Evolutionary conservation across 2,797 vertebrate genomes (phyloP).

Genomic region (Oryzias sinensis): DNA sequence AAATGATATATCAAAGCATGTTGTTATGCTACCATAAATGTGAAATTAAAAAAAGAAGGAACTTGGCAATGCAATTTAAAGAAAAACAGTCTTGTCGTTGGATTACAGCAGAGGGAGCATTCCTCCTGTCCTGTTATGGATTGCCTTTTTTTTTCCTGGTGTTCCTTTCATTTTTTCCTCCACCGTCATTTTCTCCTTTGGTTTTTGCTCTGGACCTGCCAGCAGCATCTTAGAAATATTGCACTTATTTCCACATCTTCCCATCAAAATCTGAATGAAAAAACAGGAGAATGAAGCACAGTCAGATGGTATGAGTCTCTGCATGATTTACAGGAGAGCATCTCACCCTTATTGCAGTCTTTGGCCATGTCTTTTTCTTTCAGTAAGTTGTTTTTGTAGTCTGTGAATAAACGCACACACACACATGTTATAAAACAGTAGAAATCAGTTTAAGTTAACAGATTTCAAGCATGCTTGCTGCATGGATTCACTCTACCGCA

Average conservation of each 20-base stretch:
- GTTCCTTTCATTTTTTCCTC: constrained; percentile 8
- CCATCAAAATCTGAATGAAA: constrained; percentile 71
- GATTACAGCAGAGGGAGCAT: constrained; percentile 66
- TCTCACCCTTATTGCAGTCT: constrained; percentile 89
- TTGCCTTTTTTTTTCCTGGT: constrained; percentile 11
- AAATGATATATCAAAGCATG: constrained; percentile 30
- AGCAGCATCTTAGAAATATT: constrained; percentile 73
- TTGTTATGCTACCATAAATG: constrained; percentile 36
- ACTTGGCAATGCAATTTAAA: constrained; percentile 26
- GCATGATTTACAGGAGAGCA: not conserved
- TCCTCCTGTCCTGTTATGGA: constrained; percentile 60
- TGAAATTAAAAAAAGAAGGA: constrained; percentile 28
- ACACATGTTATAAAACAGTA: constrained; percentile 15
- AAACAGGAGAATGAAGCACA: not conserved
- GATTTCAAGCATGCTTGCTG: not conserved
- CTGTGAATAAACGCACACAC: constrained; percentile 62
- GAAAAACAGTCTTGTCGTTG: constrained; percentile 47
- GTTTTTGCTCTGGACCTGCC: constrained; percentile 87
- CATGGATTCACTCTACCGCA: constrained; percentile 50
- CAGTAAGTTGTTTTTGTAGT: constrained; percentile 97
- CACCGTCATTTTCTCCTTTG: constrained; percentile 25
- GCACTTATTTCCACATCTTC: constrained; percentile 73
- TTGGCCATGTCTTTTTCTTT: constrained; percentile 87
- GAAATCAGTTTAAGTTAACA: not conserved
- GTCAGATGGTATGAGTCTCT: not conserved